Percentiles rank a stretch among this genome's conserved stretches.
Evolutionary conservation across 2,888 invertebrate species (phyloP).

Genomic region (Cephus pulcher): DNA sequence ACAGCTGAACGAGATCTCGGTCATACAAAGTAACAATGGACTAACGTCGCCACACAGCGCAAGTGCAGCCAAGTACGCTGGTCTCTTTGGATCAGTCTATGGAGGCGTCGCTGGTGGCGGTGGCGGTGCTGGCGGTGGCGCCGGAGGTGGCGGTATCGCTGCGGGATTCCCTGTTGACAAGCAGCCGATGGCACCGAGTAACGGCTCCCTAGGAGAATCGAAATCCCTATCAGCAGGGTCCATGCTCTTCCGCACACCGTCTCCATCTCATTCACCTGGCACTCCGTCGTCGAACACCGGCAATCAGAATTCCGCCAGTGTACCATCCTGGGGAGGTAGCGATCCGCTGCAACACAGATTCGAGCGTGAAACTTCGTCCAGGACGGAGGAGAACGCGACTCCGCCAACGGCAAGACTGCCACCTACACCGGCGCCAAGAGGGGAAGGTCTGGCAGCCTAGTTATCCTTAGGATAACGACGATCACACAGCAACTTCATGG

Average conservation of each 20-base stretch:
- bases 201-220: conserved; percentile 69
- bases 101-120: conserved; percentile 41
- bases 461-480: conserved; percentile 48
- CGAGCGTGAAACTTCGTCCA: conserved; percentile 68
- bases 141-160: conserved; percentile 50
- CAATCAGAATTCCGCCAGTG: conserved; percentile 65
- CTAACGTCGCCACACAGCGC: conserved; percentile 69
- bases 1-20: conserved; percentile 85
- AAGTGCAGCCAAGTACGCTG: conserved; percentile 76
- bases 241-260: conserved; percentile 63
- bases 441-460: conserved; percentile 80
- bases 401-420: conserved; percentile 69
- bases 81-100: conserved; percentile 82
- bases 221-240: conserved; percentile 60
- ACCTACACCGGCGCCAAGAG: conserved; percentile 73
- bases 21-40: conserved; percentile 80
- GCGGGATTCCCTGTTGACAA: conserved; percentile 70
- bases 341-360: conserved; percentile 71
- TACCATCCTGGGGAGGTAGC: conserved; percentile 66
- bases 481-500: neutral
- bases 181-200: conserved; percentile 68
- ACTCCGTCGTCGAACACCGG: conserved; percentile 58
- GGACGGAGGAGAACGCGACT: conserved; percentile 61
- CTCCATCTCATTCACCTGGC: conserved; percentile 65
- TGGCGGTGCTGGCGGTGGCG: conserved; percentile 46